Evolutionary conservation across 2,888 invertebrate species (phyloP).

Genomic region (Poecilobothrus nobilitatus): DNA sequence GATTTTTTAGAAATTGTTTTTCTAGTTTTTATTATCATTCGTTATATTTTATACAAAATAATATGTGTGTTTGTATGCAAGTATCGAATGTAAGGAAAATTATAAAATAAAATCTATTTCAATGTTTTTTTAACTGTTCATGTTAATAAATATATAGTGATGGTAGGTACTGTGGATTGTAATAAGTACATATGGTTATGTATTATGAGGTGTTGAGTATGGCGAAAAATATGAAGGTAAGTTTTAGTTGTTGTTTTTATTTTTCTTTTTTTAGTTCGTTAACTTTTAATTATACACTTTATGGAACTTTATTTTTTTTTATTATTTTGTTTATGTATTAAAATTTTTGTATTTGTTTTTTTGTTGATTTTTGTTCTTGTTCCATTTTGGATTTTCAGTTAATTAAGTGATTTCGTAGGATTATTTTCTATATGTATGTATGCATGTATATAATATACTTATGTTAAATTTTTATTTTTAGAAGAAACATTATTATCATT

Average conservation of each 20-base stretch:
- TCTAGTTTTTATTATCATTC: no score
- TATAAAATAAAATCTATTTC: no score
- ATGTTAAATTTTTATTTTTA: no score
- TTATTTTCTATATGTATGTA: no score
- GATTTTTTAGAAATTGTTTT: no score
- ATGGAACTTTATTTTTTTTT: neutral
- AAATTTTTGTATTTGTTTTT: neutral
- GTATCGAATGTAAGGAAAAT: neutral
- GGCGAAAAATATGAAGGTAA: neutral
- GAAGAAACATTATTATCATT: no score
- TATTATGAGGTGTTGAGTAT: neutral
- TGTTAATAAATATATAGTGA: neutral
- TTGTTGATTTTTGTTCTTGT: neutral
- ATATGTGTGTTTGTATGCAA: neutral
- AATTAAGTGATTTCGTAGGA: neutral
- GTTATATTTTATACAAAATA: neutral
- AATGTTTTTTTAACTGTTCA: no score
- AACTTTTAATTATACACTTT: slow-evolving; percentile 3
- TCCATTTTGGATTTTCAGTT: neutral
- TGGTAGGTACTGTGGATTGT: neutral
- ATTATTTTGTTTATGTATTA: neutral
- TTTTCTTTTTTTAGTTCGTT: neutral
- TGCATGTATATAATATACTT: no score
- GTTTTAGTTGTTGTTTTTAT: neutral
- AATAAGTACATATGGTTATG: neutral